Base-by-base conservation (phyloP, 2,888 invertebrate species). In the Chesias legatella region DNA sequence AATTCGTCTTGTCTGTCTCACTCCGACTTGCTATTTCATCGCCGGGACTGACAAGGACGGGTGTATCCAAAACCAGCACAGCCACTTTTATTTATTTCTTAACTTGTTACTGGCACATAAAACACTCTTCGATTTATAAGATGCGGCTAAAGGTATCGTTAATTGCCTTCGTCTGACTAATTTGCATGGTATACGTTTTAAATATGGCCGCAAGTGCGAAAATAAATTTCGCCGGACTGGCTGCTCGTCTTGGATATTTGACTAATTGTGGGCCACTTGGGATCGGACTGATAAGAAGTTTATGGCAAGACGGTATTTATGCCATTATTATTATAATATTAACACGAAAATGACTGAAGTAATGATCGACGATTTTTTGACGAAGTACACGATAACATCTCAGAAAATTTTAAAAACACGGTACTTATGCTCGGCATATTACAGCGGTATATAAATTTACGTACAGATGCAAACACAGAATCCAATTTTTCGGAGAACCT, bases 1-100 rank as follows among this genome's bases (percentile, higher is more conserved):
- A 73, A 83, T 82, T 67, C 69, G 51, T 84, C 75, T 72, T 65
- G 56, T 66, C 54, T 41, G 23, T 74, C 72, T 49, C 70, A 33
- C 41, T 71, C 63, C 1, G 51, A 46, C 66, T 1, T 8, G 7
- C 23, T 11, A 8, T 23, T 17, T 3, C 3, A 3, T 17, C n/a
- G 2, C 5, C 21, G 10, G 23, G 56, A 33, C 10, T 48, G 60
- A 79, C 43, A 64, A 59, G 53, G 67, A 73, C 13, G 42, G 27
- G 33, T 33, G 47, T 31, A 34, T 47, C 53, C 52, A 70, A 76
- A 82, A 78, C 75, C 67, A 63, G 79, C 61, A 60, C 48, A 57
- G 62, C 73, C 63, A 67, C 68, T 79, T 79, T 79, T 81, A 82
- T 83, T 81, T 84, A 84, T 85, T 82, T 85, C 83, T 85, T 83